Evolutionary conservation across 2,797 vertebrate species (phyloP), one percentile per base, ranked within the genome.

Genomic region (Notoglanidium macrostoma): DNA sequence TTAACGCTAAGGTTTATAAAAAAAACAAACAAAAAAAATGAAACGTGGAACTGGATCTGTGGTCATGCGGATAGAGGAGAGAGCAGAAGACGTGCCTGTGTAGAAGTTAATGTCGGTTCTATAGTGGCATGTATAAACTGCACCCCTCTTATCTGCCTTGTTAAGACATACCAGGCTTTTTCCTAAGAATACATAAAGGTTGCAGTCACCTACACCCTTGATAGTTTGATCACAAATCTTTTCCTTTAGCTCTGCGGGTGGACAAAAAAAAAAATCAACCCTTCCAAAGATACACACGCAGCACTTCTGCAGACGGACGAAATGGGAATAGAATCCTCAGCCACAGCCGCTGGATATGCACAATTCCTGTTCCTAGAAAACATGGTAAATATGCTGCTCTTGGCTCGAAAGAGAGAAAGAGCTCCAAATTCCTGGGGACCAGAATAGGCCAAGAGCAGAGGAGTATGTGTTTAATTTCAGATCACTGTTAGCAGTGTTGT

Each of bases 361-460:
- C 49, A 87, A 91, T 90, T 91, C 90, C 89, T 89, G 88, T 93
- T 92, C 92, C 90, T 94, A 90, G 92, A 95, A 93, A 93, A 92
- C 90, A 40, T 89, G 92, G 91, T 91, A 94, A 94, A 94, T 94
- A 92, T 92, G 93, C 76, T 90, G 90, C 92, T 94, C 94, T 94
- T 94, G 92, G 90, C 78, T 8, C 73, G 87, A 80, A 10, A 73
- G 80, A 73, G 17, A 78, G 63, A 88, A 88, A 93, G 80, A 76
- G 57, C 2, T 93, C 92, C 92, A 94, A 90, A 94, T 92, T 94
- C 93, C 91, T 61, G 23, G 89, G 92, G 93, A 94, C 91, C 89
- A 93, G 88, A 89, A 92, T 54, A 54, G 87, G 92, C 92, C 90
- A 90, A 51, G 89, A 91, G 90, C 92, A 80, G 40, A n/a, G 15